Evolutionary conservation across 2,113 vertebrate genomes (phyloP).

Genomic region (Lagopus muta): DNA sequence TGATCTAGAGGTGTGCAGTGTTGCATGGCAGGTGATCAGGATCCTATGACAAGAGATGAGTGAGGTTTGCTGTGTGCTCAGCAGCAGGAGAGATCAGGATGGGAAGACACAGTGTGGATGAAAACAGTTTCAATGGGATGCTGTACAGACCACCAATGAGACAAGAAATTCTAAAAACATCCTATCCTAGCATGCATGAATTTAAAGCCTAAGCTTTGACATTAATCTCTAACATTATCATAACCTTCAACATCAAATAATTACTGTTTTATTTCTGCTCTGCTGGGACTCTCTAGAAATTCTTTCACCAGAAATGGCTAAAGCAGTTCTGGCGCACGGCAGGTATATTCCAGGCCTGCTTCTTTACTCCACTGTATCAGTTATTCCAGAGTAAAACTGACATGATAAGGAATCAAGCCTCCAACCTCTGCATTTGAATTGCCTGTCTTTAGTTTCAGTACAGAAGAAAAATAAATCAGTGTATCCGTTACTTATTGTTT

Average conservation of each 20-base stretch:
- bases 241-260: not conserved
- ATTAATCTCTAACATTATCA: constrained; percentile 15
- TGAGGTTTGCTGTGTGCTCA: not conserved
- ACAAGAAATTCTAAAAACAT: not conserved
- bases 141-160: not conserved
- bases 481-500: not conserved
- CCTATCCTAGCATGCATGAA: not conserved
- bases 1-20: not conserved
- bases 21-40: not conserved
- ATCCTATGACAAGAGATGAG: not conserved
- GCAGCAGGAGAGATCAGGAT: not conserved
- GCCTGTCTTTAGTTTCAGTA: not conserved
- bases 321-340: not conserved
- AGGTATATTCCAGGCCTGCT: not conserved
- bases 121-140: not conserved
- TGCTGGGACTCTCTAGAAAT: not conserved
- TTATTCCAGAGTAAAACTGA: not conserved
- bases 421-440: not conserved
- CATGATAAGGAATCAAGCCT: not conserved
- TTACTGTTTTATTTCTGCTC: constrained; percentile 1
- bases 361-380: not conserved
- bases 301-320: not conserved
- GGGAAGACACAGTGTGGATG: not conserved
- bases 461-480: not conserved
- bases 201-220: constrained; percentile 5